These are phyloP conservation scores for Pyrrhosoma nymphula DNA, from an alignment of 2,888 invertebrate genomes.

Conservation along the genomic window DNA sequence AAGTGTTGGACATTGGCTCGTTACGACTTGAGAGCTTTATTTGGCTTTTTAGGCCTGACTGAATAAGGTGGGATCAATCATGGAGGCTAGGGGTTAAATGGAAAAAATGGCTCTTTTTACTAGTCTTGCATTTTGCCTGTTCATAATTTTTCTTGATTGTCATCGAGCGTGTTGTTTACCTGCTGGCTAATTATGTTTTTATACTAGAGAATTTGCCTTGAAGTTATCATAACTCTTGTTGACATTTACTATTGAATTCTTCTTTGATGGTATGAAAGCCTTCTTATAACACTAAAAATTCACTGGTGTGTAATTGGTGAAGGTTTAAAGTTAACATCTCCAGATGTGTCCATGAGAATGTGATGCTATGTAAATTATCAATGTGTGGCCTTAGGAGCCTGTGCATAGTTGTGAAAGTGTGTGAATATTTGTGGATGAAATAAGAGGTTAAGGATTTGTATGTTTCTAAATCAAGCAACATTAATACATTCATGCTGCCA, in stretches of 20 bases:
- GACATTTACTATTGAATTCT: constrained; percentile 63
- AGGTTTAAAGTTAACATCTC: constrained; percentile 55
- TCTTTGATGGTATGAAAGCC: constrained; percentile 56
- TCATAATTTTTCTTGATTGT: constrained; percentile 66
- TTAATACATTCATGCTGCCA: constrained; percentile 63
- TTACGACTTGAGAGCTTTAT: constrained; percentile 52
- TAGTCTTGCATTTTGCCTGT: constrained; percentile 66
- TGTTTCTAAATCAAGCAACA: constrained; percentile 42
- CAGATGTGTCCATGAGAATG: constrained; percentile 40
- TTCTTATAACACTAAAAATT: constrained; percentile 57
- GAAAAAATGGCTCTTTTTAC: constrained; percentile 56
- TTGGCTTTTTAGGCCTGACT: constrained; percentile 50
- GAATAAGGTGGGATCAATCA: constrained; percentile 46
- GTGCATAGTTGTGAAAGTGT: constrained; percentile 59
- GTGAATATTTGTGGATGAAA: constrained; percentile 39
- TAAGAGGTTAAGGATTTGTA: constrained; percentile 54
- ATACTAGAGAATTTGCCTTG: constrained; percentile 62
- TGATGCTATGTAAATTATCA: constrained; percentile 65
- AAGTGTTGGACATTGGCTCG: constrained; percentile 62
- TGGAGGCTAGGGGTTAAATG: constrained; percentile 58
- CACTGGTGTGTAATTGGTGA: constrained; percentile 51
- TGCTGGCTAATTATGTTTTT: constrained; percentile 66
- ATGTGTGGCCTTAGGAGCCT: constrained; percentile 61
- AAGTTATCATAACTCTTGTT: constrained; percentile 59
- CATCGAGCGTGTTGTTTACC: constrained; percentile 56